Percentiles rank a stretch among this genome's conserved stretches.
Conservation (phyloP, 2,113 vertebrate genomes). For the Rafetus swinhoei region DNA sequence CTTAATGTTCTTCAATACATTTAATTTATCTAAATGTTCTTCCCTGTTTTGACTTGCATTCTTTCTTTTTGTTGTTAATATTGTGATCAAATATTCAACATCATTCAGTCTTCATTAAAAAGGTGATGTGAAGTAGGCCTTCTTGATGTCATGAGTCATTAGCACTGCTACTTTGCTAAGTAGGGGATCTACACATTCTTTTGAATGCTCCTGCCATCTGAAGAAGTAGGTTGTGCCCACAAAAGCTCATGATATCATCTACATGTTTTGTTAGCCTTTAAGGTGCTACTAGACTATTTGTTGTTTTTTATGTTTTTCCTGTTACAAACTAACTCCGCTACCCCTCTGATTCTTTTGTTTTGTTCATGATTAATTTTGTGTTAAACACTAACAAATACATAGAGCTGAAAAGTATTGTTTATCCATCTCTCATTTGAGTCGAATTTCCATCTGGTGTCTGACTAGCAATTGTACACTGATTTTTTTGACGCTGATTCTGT, state of each 20-base stretch:
- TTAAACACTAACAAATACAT: background rate
- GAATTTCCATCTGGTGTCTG: background rate
- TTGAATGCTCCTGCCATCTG: background rate
- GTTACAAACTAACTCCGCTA: no score
- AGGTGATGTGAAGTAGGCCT: background rate
- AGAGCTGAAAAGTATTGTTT: background rate
- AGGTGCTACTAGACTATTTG: no score
- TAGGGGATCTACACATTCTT: background rate
- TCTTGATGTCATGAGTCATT: background rate
- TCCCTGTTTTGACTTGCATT: background rate
- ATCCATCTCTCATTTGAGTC: background rate
- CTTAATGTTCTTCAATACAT: background rate
- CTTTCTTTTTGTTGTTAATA: background rate
- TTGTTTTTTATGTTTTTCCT: no score
- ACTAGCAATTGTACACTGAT: background rate
- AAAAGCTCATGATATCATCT: no score
- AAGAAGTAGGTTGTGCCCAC: no score
- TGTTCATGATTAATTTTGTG: background rate
- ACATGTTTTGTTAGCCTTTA: no score
- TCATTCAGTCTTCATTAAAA: background rate
- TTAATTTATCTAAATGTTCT: background rate
- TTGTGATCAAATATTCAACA: background rate
- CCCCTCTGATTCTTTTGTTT: background rate
- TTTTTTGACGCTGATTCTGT: background rate
- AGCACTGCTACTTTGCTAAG: background rate